Evolutionary conservation across 2,888 invertebrate genomes (phyloP).

Genomic region (Anarsia innoxiella): DNA sequence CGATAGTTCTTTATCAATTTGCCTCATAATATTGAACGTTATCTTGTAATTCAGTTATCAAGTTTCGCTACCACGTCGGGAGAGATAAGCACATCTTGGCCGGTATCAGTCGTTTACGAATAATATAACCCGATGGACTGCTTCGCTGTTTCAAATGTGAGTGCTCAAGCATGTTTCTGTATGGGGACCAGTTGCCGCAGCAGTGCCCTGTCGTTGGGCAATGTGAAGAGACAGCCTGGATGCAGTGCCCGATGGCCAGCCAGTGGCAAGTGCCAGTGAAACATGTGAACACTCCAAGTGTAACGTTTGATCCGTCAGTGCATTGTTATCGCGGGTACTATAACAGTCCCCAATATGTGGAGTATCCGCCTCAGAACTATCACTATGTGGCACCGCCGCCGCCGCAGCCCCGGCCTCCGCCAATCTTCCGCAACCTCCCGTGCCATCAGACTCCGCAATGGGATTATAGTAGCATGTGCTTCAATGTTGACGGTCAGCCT

Average conservation of each 20-base stretch:
- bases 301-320: conserved; percentile 33
- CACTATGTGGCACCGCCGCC: conserved; percentile 21
- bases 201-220: conserved; percentile 43
- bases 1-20: conserved; percentile 3
- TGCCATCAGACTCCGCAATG: conserved; percentile 69
- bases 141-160: conserved; percentile 30
- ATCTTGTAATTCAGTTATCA: conserved; percentile 56
- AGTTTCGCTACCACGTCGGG: conserved; percentile 56
- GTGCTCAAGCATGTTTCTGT: conserved; percentile 44
- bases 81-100: conserved; percentile 62
- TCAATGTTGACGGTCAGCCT: conserved; percentile 78
- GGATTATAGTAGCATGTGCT: conserved; percentile 80
- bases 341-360: conserved; percentile 16
- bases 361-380: conserved; percentile 25
- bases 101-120: conserved; percentile 65
- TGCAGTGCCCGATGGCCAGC: conserved; percentile 46
- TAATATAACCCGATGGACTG: conserved; percentile 65
- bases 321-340: conserved; percentile 43
- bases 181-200: conserved; percentile 34
- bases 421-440: conserved; percentile 51
- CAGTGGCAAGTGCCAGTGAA: conserved; percentile 42
- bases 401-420: conserved; percentile 23
- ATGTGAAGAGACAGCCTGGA: conserved; percentile 45
- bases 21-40: conserved; percentile 24
- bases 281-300: conserved; percentile 36